Evolutionary conservation across 2,888 invertebrate species (phyloP), one percentile per base, ranked within the genome.

Genomic region (Nycteola revayana): DNA sequence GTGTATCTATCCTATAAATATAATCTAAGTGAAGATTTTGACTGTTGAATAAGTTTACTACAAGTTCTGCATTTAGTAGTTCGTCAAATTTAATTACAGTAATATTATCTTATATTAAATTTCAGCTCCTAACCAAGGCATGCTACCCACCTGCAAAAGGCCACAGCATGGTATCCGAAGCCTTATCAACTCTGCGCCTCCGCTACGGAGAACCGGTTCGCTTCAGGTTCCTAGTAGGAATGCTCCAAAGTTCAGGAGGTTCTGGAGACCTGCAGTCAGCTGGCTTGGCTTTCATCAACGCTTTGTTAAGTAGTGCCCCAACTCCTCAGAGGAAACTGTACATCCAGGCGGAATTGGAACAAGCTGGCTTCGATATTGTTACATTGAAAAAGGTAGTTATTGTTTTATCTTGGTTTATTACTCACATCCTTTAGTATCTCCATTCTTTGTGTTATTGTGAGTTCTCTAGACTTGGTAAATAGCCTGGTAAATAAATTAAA

Each of bases 171-270:
- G 95, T 98, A 8, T 95, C 97, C 0, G 98, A 98, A 75, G 96
- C 98, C 0, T 91, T 98, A 49, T 96, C 97, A 0, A 96, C 97
- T 0, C 89, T 98, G 32, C 90, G 97, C 21, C 88, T 98, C 3
- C 91, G 96, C 39, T 96, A 95, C 69, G 97, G 96, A 2, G 98
- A 98, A 72, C 97, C 97, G 0, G 97, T 97, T 3, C 92, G 97
- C 67, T 98, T 98, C 81, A 91, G 97, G 42, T 94, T 98, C 68
- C 90, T 98, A 0, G 94, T 96, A 4, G 97, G 97, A 1, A 96
- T 97, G 91, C 90, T 97, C 38, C 93, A 94, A 60, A 95, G 95
- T 35, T 90, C 93, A 0, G 94, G 95, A 8, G 93, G 93, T 0
- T 90, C 92, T 0, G 93, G 93, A 0, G 94, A 94, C 45, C 85